These are phyloP conservation scores for Halictus quadricinctus DNA, from an alignment of 2,888 invertebrate species.

Conservation along the genomic window DNA sequence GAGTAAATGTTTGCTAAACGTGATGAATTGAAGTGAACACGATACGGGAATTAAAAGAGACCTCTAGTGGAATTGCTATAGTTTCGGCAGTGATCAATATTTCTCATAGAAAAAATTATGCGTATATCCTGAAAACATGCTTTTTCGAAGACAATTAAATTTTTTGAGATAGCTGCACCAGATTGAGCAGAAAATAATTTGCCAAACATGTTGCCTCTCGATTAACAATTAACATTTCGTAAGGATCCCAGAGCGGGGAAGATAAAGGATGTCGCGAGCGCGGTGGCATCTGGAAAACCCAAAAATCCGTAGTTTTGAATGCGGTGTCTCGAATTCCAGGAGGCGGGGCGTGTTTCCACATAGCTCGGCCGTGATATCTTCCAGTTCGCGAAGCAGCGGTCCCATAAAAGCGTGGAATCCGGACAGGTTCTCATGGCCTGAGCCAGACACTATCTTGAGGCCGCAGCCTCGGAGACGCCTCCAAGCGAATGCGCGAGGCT, in stretches of 20 bases:
- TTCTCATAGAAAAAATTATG: no score
- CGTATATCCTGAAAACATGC: no score
- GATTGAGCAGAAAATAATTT: background rate
- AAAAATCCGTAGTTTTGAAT: conserved; percentile 4
- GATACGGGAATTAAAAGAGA: no score
- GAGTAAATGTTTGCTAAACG: no score
- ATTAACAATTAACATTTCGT: background rate
- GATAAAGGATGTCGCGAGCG: background rate
- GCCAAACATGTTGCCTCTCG: background rate
- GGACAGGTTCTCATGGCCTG: conserved; percentile 54
- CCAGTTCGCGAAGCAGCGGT: conserved; percentile 57
- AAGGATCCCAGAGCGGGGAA: background rate
- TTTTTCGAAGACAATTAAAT: no score
- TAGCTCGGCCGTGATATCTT: conserved; percentile 58
- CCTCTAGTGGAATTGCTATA: no score
- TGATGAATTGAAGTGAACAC: no score
- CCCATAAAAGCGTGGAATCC: conserved; percentile 68
- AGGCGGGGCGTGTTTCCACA: conserved; percentile 27
- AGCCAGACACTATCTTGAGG: conserved; percentile 59
- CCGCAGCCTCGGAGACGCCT: conserved; percentile 40
- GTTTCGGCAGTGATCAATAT: no score
- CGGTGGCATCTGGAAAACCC: background rate
- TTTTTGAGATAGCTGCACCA: background rate
- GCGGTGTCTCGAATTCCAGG: conserved; percentile 15
- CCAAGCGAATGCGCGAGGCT: conserved; percentile 10